Evolutionary conservation across 2,113 vertebrate species (phyloP).

Genomic region (Thomomys bottae): DNA sequence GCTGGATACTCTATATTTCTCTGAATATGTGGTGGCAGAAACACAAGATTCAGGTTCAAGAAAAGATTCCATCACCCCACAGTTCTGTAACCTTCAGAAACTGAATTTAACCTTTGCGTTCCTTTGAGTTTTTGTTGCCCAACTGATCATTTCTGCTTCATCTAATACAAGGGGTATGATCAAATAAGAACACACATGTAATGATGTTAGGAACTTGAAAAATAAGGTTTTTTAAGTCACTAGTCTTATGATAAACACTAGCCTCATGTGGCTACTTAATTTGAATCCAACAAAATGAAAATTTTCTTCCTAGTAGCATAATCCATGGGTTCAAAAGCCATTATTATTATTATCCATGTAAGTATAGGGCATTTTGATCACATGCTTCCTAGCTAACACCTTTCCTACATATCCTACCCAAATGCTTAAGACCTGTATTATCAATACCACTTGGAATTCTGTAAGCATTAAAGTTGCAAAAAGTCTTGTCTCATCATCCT

Average conservation of each 20-base stretch:
- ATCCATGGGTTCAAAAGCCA: background rate
- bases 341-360: background rate
- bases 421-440: background rate
- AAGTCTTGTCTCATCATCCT: background rate
- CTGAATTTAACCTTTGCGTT: background rate
- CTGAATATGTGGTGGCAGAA: slow-evolving; percentile 48
- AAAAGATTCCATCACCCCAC: slow-evolving; percentile 4
- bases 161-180: background rate
- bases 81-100: slow-evolving; percentile 39
- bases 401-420: background rate
- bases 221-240: slow-evolving; percentile 6
- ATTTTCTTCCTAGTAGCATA: background rate
- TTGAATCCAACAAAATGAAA: slow-evolving; percentile 45
- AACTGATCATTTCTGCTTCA: background rate
- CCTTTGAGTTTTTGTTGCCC: background rate
- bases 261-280: background rate
- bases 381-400: background rate
- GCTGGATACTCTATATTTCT: slow-evolving; percentile 60
- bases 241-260: background rate
- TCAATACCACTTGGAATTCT: slow-evolving; percentile 8
- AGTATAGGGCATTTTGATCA: background rate
- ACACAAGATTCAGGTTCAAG: slow-evolving; percentile 46
- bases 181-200: background rate
- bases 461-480: background rate
- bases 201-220: slow-evolving; percentile 7